phyloP scores from a whole-genome alignment of 2,888 invertebrate species.

The Chrysotoxum bicinctum region DNA sequence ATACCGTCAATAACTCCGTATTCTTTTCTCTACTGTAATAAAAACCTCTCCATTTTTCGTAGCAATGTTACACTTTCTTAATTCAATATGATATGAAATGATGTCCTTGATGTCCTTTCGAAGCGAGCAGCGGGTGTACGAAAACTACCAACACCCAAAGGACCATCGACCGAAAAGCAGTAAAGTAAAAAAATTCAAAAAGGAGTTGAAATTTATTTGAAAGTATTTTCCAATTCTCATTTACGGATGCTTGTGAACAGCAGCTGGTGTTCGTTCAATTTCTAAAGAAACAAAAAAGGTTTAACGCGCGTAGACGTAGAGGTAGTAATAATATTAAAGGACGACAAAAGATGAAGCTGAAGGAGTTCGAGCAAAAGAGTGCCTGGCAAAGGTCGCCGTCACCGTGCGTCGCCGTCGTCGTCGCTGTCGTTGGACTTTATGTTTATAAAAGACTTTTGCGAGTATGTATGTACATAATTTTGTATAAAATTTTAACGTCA shows the following conservation, averaged over 20 bases:
- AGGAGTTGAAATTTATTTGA: conserved; percentile 51
- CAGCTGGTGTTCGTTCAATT: conserved; percentile 62
- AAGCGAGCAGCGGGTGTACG: not conserved
- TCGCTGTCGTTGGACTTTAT: not conserved
- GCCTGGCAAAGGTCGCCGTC: not conserved
- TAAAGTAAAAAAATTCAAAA: conserved; percentile 36
- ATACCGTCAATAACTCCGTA: conserved; percentile 50
- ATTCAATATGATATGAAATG: conserved; percentile 6
- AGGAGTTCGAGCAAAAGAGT: not conserved
- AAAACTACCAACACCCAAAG: not conserved
- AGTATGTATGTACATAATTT: not conserved
- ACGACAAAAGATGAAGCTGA: not conserved
- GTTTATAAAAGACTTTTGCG: not conserved
- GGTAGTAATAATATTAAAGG: not conserved
- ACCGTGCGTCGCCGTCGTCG: not conserved
- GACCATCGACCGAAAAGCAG: conserved; percentile 1
- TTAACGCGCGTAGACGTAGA: conserved; percentile 34
- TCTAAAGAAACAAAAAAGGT: not conserved
- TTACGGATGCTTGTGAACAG: conserved; percentile 60
- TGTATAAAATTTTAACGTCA: conserved; percentile 1
- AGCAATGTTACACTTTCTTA: conserved; percentile 3
- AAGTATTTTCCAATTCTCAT: conserved; percentile 61
- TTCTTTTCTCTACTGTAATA: conserved; percentile 44
- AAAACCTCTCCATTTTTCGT: not conserved
- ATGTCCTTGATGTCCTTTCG: conserved; percentile 8